Base-by-base conservation (phyloP, 2,797 vertebrate species). In the Lemur catta region DNA sequence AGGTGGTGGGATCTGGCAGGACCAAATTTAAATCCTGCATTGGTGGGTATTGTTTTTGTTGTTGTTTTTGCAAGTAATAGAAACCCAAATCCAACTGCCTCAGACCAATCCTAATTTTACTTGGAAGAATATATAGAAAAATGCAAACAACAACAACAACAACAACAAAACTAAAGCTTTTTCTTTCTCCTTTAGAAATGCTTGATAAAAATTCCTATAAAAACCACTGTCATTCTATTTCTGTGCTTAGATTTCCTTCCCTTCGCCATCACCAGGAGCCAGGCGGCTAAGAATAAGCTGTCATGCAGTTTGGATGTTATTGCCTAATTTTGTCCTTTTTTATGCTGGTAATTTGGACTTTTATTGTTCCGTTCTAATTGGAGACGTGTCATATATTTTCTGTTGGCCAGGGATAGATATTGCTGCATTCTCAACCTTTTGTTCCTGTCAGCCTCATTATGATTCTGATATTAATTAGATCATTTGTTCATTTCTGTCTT, bases 291-390 rank as follows among this genome's bases (percentile, higher is more conserved):
- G 97, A 96, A 96, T 72, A 95, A 89, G 65, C 72, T 87, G 82
- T 96, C 97, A 97, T 97, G 95, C 95, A 88, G 97, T 93, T 94
- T 93, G 95, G 94, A 80, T 97, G 90, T 97, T 98, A 97, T 97
- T 97, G 96, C 96, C 95, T 97, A 55, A 96, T 98, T 97, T 79
- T 93, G 97, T 97, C 97, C 97, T 97, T 96, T 95, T 98, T 98
- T 97, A 94, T 96, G 72, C 93, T 94, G 72, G 94, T 97, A 98
- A 98, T 98, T 98, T 97, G 90, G 78, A 90, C 87, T 96, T 97
- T 97, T 93, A 97, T 98, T 97, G 96, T 97, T 97, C 96, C 91
- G 76, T 96, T 96, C 97, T 98, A 98, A 96, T 96, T 91, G 97
- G 92, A 95, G 95, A 96, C 63, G 95, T 95, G 96, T 96, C 69